Evolutionary conservation across 2,113 vertebrate species (phyloP).

Genomic region (Pipra filicauda): DNA sequence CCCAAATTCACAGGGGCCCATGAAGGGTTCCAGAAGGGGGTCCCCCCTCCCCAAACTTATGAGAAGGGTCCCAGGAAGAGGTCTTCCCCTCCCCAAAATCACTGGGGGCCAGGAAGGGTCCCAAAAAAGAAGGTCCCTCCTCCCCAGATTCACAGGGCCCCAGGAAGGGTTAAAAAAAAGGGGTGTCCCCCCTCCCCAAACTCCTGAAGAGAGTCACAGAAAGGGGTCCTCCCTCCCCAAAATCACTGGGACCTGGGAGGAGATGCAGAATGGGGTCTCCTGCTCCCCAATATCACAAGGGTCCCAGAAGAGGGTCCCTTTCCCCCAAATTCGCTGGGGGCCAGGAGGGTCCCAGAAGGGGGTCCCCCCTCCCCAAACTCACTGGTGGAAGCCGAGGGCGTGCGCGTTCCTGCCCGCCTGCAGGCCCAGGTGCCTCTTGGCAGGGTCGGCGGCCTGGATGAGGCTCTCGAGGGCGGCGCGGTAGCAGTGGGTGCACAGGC

Average conservation of each 20-base stretch:
- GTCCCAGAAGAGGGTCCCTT: too few relatives aligned
- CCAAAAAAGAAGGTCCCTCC: background rate
- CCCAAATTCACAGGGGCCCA: background rate
- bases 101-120: conserved; percentile 64
- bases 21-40: background rate
- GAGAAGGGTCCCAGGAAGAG: too few relatives aligned
- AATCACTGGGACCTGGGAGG: conserved; percentile 73
- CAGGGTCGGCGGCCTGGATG: conserved; percentile 72
- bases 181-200: background rate
- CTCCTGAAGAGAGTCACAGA: background rate
- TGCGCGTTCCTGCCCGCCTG: conserved; percentile 86
- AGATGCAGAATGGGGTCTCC: too few relatives aligned
- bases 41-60: background rate
- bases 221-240: background rate
- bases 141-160: background rate
- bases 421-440: conserved; percentile 78
- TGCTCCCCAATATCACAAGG: background rate
- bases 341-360: background rate
- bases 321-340: background rate
- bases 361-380: conserved; percentile 9
- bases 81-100: background rate
- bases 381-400: conserved; percentile 83
- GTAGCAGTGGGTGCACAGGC: conserved; percentile 84
- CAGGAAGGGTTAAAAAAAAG: background rate
- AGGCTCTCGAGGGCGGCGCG: conserved; percentile 84